phyloP scores from a whole-genome alignment of 2,888 invertebrate species.

The Lasioglossum figueresi region DNA sequence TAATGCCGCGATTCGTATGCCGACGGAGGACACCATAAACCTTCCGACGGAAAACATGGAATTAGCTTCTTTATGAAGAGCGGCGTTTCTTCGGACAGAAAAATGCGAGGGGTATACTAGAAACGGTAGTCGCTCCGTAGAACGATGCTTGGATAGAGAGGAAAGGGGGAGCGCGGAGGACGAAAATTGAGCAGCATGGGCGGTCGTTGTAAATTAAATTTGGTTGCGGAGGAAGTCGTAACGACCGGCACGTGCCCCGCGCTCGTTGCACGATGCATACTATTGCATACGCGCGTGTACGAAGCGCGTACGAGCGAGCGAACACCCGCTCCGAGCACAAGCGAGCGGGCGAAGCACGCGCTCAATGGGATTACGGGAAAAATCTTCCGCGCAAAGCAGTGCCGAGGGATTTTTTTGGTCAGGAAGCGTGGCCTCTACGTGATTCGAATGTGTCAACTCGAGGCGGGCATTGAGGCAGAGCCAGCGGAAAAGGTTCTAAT shows the following conservation, averaged over 20 bases:
- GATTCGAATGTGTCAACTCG: slow-evolving; percentile 71
- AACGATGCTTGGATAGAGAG: slow-evolving; percentile 29
- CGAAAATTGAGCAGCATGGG: slow-evolving; percentile 69
- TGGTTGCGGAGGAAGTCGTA: slow-evolving; percentile 76
- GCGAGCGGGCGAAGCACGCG: slow-evolving; percentile 23
- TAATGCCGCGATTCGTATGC: slow-evolving; percentile 49
- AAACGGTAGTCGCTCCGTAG: slow-evolving; percentile 39
- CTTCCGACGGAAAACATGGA: slow-evolving; percentile 53
- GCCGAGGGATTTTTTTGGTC: slow-evolving; percentile 61
- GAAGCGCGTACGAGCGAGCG: neutral
- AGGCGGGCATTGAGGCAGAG: slow-evolving; percentile 28
- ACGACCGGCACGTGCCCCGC: slow-evolving; percentile 76
- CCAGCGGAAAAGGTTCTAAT: slow-evolving; percentile 56
- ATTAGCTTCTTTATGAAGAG: slow-evolving; percentile 61
- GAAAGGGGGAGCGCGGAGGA: slow-evolving; percentile 5
- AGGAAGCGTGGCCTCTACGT: slow-evolving; percentile 79
- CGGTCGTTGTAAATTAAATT: slow-evolving; percentile 77
- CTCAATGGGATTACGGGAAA: slow-evolving; percentile 65
- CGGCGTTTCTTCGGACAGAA: slow-evolving; percentile 38
- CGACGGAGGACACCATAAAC: slow-evolving; percentile 37
- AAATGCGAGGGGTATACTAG: slow-evolving; percentile 24
- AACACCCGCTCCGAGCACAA: slow-evolving; percentile 15
- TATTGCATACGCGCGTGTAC: slow-evolving; percentile 32
- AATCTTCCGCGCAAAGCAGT: slow-evolving; percentile 50
- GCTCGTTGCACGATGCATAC: slow-evolving; percentile 51